Evolutionary conservation across 2,113 vertebrate genomes (phyloP).

Genomic region (Prolemur simus): DNA sequence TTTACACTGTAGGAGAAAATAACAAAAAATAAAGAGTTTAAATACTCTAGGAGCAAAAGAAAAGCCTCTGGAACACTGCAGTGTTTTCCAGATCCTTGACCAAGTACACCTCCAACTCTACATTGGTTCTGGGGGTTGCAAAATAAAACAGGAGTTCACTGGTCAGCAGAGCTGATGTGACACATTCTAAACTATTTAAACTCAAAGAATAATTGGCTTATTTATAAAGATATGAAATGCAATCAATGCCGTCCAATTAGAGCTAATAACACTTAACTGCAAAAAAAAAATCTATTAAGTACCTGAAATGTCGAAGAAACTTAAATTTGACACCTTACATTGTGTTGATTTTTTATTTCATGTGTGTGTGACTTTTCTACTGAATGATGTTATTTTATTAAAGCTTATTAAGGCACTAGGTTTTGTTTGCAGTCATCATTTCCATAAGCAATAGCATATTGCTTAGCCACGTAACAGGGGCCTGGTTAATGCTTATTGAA

Average conservation of each 20-base stretch:
- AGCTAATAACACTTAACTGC: not conserved
- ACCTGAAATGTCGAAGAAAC: not conserved
- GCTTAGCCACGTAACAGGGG: not conserved
- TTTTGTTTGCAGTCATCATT: not conserved
- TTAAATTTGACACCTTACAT: not conserved
- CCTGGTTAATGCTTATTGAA: not conserved
- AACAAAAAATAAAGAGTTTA: not conserved
- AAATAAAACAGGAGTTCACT: not conserved
- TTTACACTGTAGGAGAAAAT: not conserved
- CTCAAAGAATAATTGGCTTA: not conserved
- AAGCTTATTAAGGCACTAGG: not conserved
- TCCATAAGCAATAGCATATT: not conserved
- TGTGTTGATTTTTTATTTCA: not conserved
- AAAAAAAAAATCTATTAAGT: not conserved
- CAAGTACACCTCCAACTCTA: not conserved
- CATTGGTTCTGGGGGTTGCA: not conserved
- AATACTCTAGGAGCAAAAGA: not conserved
- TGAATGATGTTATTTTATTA: not conserved
- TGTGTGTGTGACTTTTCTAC: not conserved
- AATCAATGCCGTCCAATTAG: not conserved
- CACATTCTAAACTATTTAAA: not conserved
- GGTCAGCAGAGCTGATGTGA: not conserved
- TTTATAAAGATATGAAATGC: not conserved
- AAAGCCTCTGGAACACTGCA: not conserved
- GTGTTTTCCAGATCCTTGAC: not conserved